These are phyloP conservation scores for Sylvilagus bachmani DNA, from an alignment of 2,113 vertebrate species.

Conservation along the genomic window DNA sequence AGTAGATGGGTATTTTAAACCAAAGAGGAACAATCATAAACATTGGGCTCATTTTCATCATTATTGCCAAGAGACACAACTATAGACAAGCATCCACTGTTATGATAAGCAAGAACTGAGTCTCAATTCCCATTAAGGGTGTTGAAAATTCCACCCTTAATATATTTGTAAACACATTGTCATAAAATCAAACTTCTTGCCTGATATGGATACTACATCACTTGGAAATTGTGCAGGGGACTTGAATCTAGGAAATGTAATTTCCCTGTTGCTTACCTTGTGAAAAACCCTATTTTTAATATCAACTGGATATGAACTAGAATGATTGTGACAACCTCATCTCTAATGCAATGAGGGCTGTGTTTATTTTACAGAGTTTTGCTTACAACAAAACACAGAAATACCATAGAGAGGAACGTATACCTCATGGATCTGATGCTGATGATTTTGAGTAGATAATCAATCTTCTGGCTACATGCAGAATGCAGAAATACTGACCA, in stretches of 20 bases:
- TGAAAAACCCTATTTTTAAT: constrained; percentile 80
- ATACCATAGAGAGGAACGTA: neutral
- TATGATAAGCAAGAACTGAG: constrained; percentile 48
- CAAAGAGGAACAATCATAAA: constrained; percentile 69
- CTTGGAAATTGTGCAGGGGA: constrained; percentile 72
- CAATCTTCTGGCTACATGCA: neutral
- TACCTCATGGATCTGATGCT: neutral
- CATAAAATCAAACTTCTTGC: constrained; percentile 72
- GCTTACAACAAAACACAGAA: constrained; percentile 62
- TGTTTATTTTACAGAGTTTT: constrained; percentile 72
- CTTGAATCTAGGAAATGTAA: constrained; percentile 72
- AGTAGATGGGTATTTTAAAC: constrained; percentile 58
- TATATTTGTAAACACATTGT: constrained; percentile 77
- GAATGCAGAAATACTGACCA: neutral
- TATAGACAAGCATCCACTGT: constrained; percentile 39
- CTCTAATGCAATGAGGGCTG: constrained; percentile 61
- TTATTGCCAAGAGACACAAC: constrained; percentile 65
- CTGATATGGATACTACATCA: constrained; percentile 61
- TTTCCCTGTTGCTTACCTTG: constrained; percentile 81
- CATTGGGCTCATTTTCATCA: constrained; percentile 62
- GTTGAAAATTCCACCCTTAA: constrained; percentile 66
- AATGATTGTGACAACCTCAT: constrained; percentile 75
- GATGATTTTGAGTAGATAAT: constrained; percentile 49
- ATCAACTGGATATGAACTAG: constrained; percentile 73
- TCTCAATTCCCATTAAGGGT: constrained; percentile 70